phyloP scores from a whole-genome alignment of 2,888 invertebrate species.

The Heliothis peltigera region DNA sequence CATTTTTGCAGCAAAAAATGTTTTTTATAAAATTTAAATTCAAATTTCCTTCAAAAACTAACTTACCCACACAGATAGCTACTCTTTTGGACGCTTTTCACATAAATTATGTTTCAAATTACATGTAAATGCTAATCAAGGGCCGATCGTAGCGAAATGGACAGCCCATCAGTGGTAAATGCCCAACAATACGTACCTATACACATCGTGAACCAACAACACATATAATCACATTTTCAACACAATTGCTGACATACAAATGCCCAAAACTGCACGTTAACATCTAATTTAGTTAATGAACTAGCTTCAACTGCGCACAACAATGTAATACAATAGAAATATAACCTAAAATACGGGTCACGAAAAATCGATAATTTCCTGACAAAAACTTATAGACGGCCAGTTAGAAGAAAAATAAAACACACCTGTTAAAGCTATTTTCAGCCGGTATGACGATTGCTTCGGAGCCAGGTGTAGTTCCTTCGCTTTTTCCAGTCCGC shows the following conservation, averaged over 20 bases:
- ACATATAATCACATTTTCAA: slow-evolving; percentile 73
- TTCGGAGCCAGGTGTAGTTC: slow-evolving; percentile 85
- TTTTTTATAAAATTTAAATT: background rate
- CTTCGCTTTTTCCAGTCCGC: slow-evolving; percentile 84
- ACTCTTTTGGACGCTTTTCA: slow-evolving; percentile 7
- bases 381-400: slow-evolving; percentile 78
- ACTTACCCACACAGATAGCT: slow-evolving; percentile 11
- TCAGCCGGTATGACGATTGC: slow-evolving; percentile 83
- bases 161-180: slow-evolving; percentile 29
- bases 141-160: slow-evolving; percentile 24
- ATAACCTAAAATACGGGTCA: slow-evolving; percentile 85
- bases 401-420: slow-evolving; percentile 69
- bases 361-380: slow-evolving; percentile 85
- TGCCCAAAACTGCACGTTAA: slow-evolving; percentile 69
- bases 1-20: background rate
- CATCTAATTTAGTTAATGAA: slow-evolving; percentile 80
- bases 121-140: slow-evolving; percentile 21
- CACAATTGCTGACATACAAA: slow-evolving; percentile 78
- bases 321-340: slow-evolving; percentile 81
- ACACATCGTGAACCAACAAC: slow-evolving; percentile 62
- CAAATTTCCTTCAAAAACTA: background rate
- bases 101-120: slow-evolving; percentile 19
- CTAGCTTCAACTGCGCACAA: slow-evolving; percentile 73
- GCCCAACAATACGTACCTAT: slow-evolving; percentile 68
- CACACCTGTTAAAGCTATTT: slow-evolving; percentile 84